A percentile compares a stretch with the other conserved stretches of the same genome.
Conservation (phyloP, 2,888 invertebrate species). For the Acleris laterana region DNA sequence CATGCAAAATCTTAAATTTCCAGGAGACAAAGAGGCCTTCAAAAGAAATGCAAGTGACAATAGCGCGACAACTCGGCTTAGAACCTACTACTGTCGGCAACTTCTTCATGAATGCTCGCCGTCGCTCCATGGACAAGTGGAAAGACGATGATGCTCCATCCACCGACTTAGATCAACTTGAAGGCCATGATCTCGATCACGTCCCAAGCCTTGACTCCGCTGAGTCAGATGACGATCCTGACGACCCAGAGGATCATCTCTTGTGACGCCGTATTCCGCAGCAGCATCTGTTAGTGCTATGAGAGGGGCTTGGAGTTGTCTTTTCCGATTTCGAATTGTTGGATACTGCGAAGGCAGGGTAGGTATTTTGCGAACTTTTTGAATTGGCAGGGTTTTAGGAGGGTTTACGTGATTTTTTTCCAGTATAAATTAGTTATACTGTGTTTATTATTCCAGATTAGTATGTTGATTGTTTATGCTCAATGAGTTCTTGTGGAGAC, state of each 20-base stretch:
- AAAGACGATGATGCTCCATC: slow-evolving; percentile 94
- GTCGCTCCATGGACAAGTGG: slow-evolving; percentile 99
- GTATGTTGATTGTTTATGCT: slow-evolving; percentile 12
- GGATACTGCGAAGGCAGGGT: slow-evolving; percentile 31
- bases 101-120: slow-evolving; percentile 99
- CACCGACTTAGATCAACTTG: slow-evolving; percentile 80
- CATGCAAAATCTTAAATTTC: slow-evolving; percentile 47
- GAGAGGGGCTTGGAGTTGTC: slow-evolving; percentile 64
- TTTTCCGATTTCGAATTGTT: slow-evolving; percentile 44
- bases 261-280: slow-evolving; percentile 82
- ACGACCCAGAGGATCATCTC: slow-evolving; percentile 75
- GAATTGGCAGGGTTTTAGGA: neutral
- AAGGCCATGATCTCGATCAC: slow-evolving; percentile 79
- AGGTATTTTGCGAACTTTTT: slow-evolving; percentile 21
- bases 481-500: neutral
- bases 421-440: neutral
- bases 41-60: slow-evolving; percentile 99
- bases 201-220: slow-evolving; percentile 74
- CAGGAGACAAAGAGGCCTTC: slow-evolving; percentile 99
- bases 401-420: neutral
- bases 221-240: slow-evolving; percentile 77
- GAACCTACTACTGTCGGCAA: slow-evolving; percentile 99
- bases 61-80: slow-evolving; percentile 97
- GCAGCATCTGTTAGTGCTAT: slow-evolving; percentile 78
- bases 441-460: neutral